Base-by-base conservation (phyloP, 2,888 invertebrate species). In the Pachliopta kotzebuea region DNA sequence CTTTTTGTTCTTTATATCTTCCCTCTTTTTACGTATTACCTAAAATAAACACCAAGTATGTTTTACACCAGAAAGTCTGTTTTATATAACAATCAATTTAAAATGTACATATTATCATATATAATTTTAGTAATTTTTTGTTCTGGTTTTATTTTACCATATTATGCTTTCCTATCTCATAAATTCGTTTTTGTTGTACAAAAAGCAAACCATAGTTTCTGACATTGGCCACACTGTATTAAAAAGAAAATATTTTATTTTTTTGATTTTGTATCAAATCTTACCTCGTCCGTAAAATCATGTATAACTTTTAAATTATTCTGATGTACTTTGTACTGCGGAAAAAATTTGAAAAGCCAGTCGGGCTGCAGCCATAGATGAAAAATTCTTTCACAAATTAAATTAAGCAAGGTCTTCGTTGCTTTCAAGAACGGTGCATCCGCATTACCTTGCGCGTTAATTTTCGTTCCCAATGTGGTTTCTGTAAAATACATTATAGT, bases 281-380 rank as follows among this genome's bases (percentile, higher is more conserved):
- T 76, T 75, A 93, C 92, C 69, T 88, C 73, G 69, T 92, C 83
- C 21, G 88, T 94, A 72, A 95, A 94, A 4, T 76, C 77, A 70
- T 96, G 95, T 71, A 96, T 82, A 20, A 90, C 79, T 55, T 88
- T 77, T 7, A 95, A 68, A 70, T 88, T 88, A 42, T 86, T 76
- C 37, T 92, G 78, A 69, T 94, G 93, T 60, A 90, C 85, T 59
- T 79, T 83, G 6, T 93, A 94, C 62, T 88, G 83, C 18, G 88
- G 88, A 50, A 86, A 90, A 0, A 90, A 72, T 68, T 89, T 88
- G 80, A 93, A 96, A 56, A 95, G 74, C 74, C 94, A 92, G n/a
- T 90, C 88, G 0, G 91, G 88, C 60, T 89, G 90, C 62, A 90
- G 74, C 91, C 91, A 91, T 21, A 91, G 65, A 64, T 89, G 86